Base-by-base conservation (phyloP, 1,140 invertebrate genomes). In the Homarus americanus region DNA sequence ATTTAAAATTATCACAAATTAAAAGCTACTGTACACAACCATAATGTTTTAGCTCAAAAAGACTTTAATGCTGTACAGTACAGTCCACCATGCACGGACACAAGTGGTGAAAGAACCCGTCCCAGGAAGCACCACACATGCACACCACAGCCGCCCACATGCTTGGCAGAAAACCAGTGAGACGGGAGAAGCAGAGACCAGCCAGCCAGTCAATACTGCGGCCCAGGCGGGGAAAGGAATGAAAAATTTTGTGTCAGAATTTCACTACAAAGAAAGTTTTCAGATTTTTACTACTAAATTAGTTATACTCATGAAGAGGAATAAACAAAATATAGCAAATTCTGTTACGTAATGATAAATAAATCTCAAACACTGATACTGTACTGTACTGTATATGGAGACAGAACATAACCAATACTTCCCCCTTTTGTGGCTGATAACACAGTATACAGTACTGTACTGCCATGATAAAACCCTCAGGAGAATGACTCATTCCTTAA, bases 131-230 rank as follows among this genome's bases (percentile, higher is more conserved):
- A 66, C 36, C 1, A 72, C 63, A 84, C 28, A 66, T 38, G 44
- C 36, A 12, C 34, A 20, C 72, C 44, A 84, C 36, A n/a, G n/a
- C n/a, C 9, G 20, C 38, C 58, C 82, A 72, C 82, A 73, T 84
- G 82, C 82, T 73, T 79, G 66, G 63, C 63, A 73, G 63, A 32
- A 32, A 84, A 72, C 36, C 58, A 66, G 12, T 38, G 82, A 34
- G 40, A 38, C 63, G n/a, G 53, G 58, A 83, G 53, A 28, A 41
- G 10, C 82, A 69, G 58, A 53, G 28, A 38, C 58, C 58, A 44
- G 34, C 34, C 24, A n/a, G 24, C 32, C 66, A n/a, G 4, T 73
- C 63, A 40, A 24, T 34, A 83, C 58, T 72, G 53, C 53, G n/a
- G n/a, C 38, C 69, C 32, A 49, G 17, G 17, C 53, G 20, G 15